Conservation (phyloP, 2,888 invertebrate genomes). For the Ophion costatus region DNA sequence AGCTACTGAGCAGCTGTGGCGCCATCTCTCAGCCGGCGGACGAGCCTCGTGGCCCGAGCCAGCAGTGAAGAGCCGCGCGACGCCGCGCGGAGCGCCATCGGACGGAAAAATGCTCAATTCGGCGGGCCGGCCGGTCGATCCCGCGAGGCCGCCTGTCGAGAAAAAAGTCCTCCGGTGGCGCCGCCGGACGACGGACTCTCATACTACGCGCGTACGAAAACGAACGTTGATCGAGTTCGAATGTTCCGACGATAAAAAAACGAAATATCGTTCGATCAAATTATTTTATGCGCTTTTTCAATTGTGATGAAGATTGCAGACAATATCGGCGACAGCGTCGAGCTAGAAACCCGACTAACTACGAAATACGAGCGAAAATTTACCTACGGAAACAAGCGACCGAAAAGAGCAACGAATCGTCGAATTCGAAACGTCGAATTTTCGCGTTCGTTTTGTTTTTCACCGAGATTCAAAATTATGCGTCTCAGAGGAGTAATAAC, state of each 20-base stretch:
- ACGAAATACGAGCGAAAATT: background rate
- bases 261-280: background rate
- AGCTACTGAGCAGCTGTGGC: background rate
- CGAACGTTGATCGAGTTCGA: slow-evolving; percentile 23
- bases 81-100: background rate
- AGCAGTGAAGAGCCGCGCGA: background rate
- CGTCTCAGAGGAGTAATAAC: background rate
- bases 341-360: background rate
- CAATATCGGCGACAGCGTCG: background rate
- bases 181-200: background rate
- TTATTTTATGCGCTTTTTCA: background rate
- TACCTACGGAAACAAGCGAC: background rate
- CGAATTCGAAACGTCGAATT: background rate
- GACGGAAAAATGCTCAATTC: background rate
- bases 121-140: background rate
- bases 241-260: slow-evolving; percentile 9
- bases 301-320: background rate
- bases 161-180: background rate
- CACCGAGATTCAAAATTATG: slow-evolving; percentile 5
- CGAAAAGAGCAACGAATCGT: background rate
- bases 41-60: background rate
- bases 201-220: slow-evolving; percentile 20
- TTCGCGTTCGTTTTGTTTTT: slow-evolving; percentile 6
- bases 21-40: background rate
- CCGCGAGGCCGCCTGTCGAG: background rate